phyloP scores from a whole-genome alignment of 1,140 invertebrate species.

The Caenorhabditis remanei region DNA sequence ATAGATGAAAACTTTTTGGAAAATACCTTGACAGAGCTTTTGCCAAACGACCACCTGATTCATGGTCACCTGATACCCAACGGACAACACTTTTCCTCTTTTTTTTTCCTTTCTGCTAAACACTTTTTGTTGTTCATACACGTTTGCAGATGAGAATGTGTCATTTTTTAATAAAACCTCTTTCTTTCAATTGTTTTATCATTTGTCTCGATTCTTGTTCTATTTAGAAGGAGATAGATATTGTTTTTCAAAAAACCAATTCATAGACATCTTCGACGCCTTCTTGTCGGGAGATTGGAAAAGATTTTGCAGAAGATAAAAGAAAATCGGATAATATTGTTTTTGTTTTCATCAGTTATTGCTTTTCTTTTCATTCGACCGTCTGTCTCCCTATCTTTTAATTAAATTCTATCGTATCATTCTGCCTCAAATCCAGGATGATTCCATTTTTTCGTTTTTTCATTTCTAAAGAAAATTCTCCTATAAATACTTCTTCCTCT shows the following conservation, averaged over 20 bases:
- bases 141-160: neutral
- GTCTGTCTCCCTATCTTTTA: neutral
- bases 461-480: too few relatives aligned
- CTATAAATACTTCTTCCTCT: too few relatives aligned
- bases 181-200: neutral
- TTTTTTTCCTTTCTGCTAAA: neutral
- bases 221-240: neutral
- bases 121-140: neutral
- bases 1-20: conserved; percentile 19
- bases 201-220: neutral
- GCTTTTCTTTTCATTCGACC: neutral
- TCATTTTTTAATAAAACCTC: neutral
- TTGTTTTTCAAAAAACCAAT: conserved; percentile 31
- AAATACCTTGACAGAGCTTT: neutral
- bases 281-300: neutral
- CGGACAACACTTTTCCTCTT: neutral
- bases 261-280: conserved; percentile 1
- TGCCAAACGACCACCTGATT: conserved; percentile 6
- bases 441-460: too few relatives aligned
- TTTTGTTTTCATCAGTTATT: conserved; percentile 34
- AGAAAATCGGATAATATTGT: conserved; percentile 48
- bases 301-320: conserved; percentile 5
- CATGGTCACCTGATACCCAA: conserved; percentile 21
- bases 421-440: too few relatives aligned
- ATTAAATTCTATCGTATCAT: neutral